Percentiles rank a stretch among this genome's conserved stretches.
These are phyloP conservation scores for Elysia crispata DNA, from an alignment of 2,888 invertebrate species.

Conservation along the genomic window DNA sequence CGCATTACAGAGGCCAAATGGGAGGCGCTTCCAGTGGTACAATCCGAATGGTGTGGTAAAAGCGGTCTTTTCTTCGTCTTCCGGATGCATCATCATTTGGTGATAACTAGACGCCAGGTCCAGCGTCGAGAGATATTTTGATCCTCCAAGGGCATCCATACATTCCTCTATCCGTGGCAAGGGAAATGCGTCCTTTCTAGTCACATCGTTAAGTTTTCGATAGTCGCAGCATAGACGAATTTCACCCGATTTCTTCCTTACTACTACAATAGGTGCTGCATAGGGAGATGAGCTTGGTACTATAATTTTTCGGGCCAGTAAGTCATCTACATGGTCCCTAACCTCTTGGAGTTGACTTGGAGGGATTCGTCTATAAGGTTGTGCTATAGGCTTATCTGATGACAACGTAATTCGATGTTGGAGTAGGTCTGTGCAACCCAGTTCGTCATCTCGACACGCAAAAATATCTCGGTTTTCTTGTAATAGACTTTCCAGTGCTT, in stretches of 20 bases:
- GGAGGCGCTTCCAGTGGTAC: constrained; percentile 36
- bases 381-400: constrained; percentile 6
- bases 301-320: not conserved
- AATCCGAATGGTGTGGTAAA: constrained; percentile 39
- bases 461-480: not conserved
- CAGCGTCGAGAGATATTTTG: constrained; percentile 30
- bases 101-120: constrained; percentile 42
- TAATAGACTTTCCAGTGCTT: not conserved
- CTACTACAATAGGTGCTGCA: constrained; percentile 18
- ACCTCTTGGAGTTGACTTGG: constrained; percentile 17
- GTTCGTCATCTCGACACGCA: not conserved
- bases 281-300: constrained; percentile 23
- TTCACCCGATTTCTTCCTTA: constrained; percentile 13
- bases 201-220: constrained; percentile 6
- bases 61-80: constrained; percentile 38
- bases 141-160: constrained; percentile 28
- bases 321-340: constrained; percentile 4
- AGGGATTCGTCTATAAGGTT: constrained; percentile 19
- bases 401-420: not conserved
- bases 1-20: constrained; percentile 26
- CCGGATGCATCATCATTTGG: constrained; percentile 37
- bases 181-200: constrained; percentile 25
- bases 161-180: constrained; percentile 30
- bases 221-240: not conserved
- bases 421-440: constrained; percentile 13